A percentile compares a stretch with the other conserved stretches of the same genome.
These are phyloP conservation scores for Diacarnus erythraeanus DNA, from an alignment of 37 sponge, comb jelly and placozoan species.

Conservation along the genomic window DNA sequence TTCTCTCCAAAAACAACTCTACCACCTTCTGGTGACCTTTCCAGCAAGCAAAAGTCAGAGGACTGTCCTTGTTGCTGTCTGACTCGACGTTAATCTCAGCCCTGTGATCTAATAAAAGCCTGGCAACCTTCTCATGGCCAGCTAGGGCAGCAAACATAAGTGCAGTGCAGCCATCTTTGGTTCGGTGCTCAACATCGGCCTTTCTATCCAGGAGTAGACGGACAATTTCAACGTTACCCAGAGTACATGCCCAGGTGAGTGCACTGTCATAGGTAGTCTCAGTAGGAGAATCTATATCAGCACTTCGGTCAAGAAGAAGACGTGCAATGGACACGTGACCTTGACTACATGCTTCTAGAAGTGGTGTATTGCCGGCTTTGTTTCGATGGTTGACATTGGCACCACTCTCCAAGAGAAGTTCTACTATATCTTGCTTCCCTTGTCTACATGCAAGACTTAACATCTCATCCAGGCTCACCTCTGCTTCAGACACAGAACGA, in stretches of 20 bases:
- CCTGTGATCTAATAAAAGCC: conserved; percentile 80
- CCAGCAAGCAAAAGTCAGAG: conserved; percentile 99
- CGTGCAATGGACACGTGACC: conserved; percentile 91
- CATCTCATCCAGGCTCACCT: conserved; percentile 98
- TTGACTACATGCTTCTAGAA: conserved; percentile 98
- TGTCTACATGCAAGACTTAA: conserved; percentile 97
- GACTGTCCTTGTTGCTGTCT: conserved; percentile 98
- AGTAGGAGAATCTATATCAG: conserved; percentile 93
- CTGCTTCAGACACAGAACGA: conserved; percentile 70
- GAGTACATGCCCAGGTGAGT: conserved; percentile 99
- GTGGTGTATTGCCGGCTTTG: conserved; percentile 97
- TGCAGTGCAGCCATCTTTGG: conserved; percentile 98
- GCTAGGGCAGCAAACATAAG: conserved; percentile 98
- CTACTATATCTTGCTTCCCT: conserved; percentile 99
- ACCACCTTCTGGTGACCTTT: conserved; percentile 98
- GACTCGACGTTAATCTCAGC: conserved; percentile 93
- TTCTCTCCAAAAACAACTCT: conserved; percentile 78
- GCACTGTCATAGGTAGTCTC: conserved; percentile 97
- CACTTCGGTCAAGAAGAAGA: conserved; percentile 87
- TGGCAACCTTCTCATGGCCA: conserved; percentile 89
- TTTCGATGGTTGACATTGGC: conserved; percentile 94
- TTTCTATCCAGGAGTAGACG: conserved; percentile 78
- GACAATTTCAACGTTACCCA: conserved; percentile 93
- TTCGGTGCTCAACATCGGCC: conserved; percentile 94
- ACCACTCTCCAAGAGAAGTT: conserved; percentile 95